A percentile compares a stretch with the other conserved stretches of the same genome.
These are phyloP conservation scores for Acanthurus lineatus DNA, from an alignment of 2,797 vertebrate species.

Conservation along the genomic window DNA sequence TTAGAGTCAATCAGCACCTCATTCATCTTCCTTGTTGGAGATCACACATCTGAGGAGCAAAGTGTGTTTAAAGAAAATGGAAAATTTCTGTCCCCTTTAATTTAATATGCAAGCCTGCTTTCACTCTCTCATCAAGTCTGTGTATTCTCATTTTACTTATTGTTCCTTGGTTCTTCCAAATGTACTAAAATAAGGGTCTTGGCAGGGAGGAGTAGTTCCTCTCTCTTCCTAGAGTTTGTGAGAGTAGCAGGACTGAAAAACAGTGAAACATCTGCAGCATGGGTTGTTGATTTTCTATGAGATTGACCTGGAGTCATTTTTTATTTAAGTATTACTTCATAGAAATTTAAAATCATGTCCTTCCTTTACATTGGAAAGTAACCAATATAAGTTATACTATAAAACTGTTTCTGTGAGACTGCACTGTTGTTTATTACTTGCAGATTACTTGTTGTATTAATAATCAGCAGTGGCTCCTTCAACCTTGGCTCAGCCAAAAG, in stretches of 20 bases:
- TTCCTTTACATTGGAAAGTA: slow-evolving; percentile 1
- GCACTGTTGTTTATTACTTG: background rate
- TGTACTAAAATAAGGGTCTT: slow-evolving; percentile 13
- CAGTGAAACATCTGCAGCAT: slow-evolving; percentile 25
- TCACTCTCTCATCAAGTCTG: background rate
- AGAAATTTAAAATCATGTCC: background rate
- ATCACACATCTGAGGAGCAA: slow-evolving; percentile 10
- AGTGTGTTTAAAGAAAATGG: background rate
- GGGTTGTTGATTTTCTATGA: slow-evolving; percentile 30
- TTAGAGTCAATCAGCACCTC: slow-evolving; percentile 23
- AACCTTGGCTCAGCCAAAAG: slow-evolving; percentile 11
- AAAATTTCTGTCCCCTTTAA: slow-evolving; percentile 17
- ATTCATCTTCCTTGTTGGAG: slow-evolving; percentile 4
- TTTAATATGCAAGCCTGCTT: slow-evolving; percentile 6
- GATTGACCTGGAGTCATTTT: slow-evolving; percentile 28
- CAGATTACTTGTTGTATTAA: background rate
- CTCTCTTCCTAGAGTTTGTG: slow-evolving; percentile 2
- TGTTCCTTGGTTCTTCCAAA: slow-evolving; percentile 5
- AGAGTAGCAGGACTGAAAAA: slow-evolving; percentile 5
- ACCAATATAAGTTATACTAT: background rate
- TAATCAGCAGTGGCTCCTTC: slow-evolving; percentile 13
- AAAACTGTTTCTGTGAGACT: background rate
- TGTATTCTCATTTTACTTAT: background rate
- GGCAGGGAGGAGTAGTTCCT: background rate
- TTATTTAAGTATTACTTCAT: slow-evolving; percentile 3